Conservation (phyloP, 1,140 invertebrate genomes). For the Zaprionus nigranus region DNA sequence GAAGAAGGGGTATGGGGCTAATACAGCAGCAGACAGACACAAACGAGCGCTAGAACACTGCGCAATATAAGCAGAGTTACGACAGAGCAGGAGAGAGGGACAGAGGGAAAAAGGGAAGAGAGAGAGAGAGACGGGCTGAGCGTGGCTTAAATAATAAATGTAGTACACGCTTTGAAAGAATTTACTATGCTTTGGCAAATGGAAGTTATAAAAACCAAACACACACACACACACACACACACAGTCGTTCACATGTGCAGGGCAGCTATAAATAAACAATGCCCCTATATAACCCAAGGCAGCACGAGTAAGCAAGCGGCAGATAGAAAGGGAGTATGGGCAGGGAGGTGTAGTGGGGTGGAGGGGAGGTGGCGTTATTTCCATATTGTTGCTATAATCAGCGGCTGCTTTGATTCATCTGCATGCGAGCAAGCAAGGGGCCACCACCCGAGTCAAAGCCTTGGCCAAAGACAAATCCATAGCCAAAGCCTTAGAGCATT, state of each 20-base stretch:
- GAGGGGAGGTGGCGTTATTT: slow-evolving; percentile 60
- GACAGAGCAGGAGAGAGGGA: neutral
- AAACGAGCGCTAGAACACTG: slow-evolving; percentile 50
- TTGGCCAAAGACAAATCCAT: slow-evolving; percentile 36
- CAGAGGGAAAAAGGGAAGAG: neutral
- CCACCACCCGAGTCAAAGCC: slow-evolving; percentile 31
- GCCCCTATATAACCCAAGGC: slow-evolving; percentile 63
- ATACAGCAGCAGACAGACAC: slow-evolving; percentile 46
- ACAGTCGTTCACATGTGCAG: slow-evolving; percentile 39
- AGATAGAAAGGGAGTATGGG: neutral
- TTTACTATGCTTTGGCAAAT: slow-evolving; percentile 79
- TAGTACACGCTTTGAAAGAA: slow-evolving; percentile 80
- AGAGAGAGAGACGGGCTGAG: slow-evolving; percentile 32
- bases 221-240: slow-evolving; percentile 40
- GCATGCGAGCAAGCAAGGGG: slow-evolving; percentile 48
- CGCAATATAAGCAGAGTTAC: slow-evolving; percentile 24
- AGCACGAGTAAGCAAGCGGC: slow-evolving; percentile 28
- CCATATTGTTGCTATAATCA: slow-evolving; percentile 81
- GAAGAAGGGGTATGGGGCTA: slow-evolving; percentile 18
- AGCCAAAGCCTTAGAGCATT: slow-evolving; percentile 57
- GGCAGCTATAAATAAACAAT: slow-evolving; percentile 78
- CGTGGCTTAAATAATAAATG: slow-evolving; percentile 79
- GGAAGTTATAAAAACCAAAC: slow-evolving; percentile 77
- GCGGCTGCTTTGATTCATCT: slow-evolving; percentile 79
- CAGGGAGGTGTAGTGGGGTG: neutral